Conservation (phyloP, 2,113 vertebrate species). For the Phrynosoma blainvillii region DNA sequence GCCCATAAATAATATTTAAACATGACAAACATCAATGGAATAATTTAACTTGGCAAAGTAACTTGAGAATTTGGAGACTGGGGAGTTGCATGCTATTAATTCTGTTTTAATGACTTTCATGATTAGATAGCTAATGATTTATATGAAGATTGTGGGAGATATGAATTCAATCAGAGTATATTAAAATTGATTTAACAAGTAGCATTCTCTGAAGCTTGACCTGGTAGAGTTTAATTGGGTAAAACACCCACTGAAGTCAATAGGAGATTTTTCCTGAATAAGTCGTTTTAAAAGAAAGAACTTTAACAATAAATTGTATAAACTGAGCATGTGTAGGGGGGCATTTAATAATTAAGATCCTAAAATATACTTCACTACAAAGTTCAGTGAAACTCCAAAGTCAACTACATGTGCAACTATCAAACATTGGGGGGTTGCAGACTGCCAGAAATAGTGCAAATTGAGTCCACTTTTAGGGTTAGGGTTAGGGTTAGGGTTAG, state of each 20-base stretch:
- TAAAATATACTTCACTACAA: conserved; percentile 46
- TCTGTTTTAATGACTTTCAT: conserved; percentile 67
- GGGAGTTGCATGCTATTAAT: conserved; percentile 62
- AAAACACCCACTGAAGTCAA: conserved; percentile 45
- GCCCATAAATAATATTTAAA: conserved; percentile 1
- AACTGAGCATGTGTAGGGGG: background rate
- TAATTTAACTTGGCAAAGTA: conserved; percentile 6
- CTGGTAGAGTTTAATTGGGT: conserved; percentile 34
- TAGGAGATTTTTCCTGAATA: conserved; percentile 49
- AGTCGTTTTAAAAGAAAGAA: conserved; percentile 1
- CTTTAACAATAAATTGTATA: conserved; percentile 6
- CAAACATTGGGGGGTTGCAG: background rate
- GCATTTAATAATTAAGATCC: conserved; percentile 36
- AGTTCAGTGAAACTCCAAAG: conserved; percentile 24
- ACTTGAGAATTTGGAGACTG: conserved; percentile 56
- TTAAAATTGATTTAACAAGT: conserved; percentile 63
- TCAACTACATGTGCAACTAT: background rate
- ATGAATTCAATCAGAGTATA: conserved; percentile 44
- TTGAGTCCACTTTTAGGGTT: too few relatives aligned
- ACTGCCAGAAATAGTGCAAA: too few relatives aligned
- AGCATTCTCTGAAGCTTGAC: conserved; percentile 43
- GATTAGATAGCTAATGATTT: conserved; percentile 67
- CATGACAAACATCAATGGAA: conserved; percentile 38
- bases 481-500: too few relatives aligned
- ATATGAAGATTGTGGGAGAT: conserved; percentile 44